These are phyloP conservation scores for Neelides folsomi DNA, from an alignment of 2,888 invertebrate genomes.

Conservation along the genomic window DNA sequence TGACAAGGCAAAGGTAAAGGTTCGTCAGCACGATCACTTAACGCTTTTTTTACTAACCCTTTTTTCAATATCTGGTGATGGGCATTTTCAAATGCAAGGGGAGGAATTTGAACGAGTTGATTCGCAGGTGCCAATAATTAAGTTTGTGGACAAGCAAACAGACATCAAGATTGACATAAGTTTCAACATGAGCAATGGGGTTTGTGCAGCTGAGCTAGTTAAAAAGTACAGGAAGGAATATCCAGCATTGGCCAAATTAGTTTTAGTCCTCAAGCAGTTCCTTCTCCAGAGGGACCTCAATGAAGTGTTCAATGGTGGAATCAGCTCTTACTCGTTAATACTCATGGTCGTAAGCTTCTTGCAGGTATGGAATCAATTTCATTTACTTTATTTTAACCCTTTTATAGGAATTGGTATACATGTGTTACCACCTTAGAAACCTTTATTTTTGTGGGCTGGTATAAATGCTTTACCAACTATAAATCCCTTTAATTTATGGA, in stretches of 20 bases:
- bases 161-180: slow-evolving; percentile 96
- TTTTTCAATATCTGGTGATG: slow-evolving; percentile 1
- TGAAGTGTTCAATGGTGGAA: slow-evolving; percentile 98
- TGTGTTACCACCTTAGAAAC: too few relatives aligned
- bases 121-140: slow-evolving; percentile 77
- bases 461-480: too few relatives aligned
- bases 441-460: too few relatives aligned
- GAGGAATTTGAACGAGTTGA: neutral
- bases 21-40: too few relatives aligned
- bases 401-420: too few relatives aligned
- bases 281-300: slow-evolving; percentile 93
- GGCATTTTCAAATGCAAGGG: too few relatives aligned
- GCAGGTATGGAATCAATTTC: too few relatives aligned
- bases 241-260: slow-evolving; percentile 82
- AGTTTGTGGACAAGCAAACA: slow-evolving; percentile 74
- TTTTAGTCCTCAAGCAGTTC: slow-evolving; percentile 96
- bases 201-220: slow-evolving; percentile 90
- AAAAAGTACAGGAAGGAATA: slow-evolving; percentile 76
- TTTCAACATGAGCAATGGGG: slow-evolving; percentile 97
- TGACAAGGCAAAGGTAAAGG: slow-evolving; percentile 73
- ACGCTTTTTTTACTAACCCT: neutral
- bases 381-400: neutral
- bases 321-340: slow-evolving; percentile 96
- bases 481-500: too few relatives aligned
- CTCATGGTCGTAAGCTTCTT: slow-evolving; percentile 97